Percentiles rank a stretch among this genome's conserved stretches.
Conservation (phyloP, 1,140 invertebrate genomes). For the Aphaenogaster ashmeadi region DNA sequence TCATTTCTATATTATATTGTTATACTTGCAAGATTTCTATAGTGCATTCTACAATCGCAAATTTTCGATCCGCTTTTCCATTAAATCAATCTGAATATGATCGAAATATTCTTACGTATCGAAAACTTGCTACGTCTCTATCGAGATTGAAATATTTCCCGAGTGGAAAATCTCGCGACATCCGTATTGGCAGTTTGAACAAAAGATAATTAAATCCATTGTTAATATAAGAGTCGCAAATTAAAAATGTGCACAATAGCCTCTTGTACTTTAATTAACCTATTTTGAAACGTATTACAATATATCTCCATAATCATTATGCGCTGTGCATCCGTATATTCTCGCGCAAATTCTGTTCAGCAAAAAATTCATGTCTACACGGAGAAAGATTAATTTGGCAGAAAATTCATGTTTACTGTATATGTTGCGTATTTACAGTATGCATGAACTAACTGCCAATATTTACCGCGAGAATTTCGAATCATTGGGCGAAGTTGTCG, state of each 20-base stretch:
- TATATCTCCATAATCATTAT: neutral
- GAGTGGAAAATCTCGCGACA: neutral
- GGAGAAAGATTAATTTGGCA: slow-evolving; percentile 27
- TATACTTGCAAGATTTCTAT: neutral
- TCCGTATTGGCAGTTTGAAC: neutral
- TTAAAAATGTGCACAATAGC: neutral
- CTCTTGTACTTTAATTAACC: neutral
- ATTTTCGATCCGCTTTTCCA: neutral
- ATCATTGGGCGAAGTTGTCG: slow-evolving; percentile 40
- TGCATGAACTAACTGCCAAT: neutral
- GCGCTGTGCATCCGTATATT: neutral
- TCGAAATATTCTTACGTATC: neutral
- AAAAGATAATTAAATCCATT: slow-evolving; percentile 21
- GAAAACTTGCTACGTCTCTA: neutral
- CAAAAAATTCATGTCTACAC: neutral
- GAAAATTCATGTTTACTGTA: slow-evolving; percentile 14
- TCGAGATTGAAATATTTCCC: neutral
- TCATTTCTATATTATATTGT: slow-evolving; percentile 8
- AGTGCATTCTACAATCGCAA: neutral
- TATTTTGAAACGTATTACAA: neutral
- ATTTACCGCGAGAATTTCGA: slow-evolving; percentile 21
- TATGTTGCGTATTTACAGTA: neutral
- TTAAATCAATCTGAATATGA: slow-evolving; percentile 10
- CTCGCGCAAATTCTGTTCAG: neutral
- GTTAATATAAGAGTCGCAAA: neutral